phyloP scores from a whole-genome alignment of 2,113 vertebrate species.

The Pycnonotus jocosus region DNA sequence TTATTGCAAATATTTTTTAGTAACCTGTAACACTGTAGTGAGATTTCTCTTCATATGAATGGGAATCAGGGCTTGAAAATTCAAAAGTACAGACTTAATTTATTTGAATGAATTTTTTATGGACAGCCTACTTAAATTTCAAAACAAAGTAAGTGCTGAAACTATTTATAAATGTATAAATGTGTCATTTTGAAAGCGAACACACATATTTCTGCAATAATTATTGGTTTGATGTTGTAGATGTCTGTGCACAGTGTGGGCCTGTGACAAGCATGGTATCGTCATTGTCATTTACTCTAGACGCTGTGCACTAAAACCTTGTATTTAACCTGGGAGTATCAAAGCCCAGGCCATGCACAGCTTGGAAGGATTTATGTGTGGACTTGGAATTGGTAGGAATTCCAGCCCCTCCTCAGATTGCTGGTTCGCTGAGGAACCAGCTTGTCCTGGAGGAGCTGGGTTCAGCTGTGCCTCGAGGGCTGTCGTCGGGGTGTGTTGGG shows the following conservation, averaged over 20 bases:
- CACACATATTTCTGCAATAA: not conserved
- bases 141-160: not conserved
- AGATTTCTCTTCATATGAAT: not conserved
- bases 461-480: not conserved
- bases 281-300: not conserved
- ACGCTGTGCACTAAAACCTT: not conserved
- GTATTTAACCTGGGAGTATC: not conserved
- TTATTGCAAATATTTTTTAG: not conserved
- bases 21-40: not conserved
- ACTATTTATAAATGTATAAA: not conserved
- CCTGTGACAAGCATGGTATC: not conserved
- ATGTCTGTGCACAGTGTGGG: not conserved
- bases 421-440: not conserved
- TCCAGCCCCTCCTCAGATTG: not conserved
- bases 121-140: not conserved
- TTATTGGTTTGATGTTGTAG: not conserved
- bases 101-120: not conserved
- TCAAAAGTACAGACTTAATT: not conserved
- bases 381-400: not conserved
- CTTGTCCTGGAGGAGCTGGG: not conserved
- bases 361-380: not conserved
- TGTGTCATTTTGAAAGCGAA: not conserved
- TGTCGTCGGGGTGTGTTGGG: accelerated
- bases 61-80: not conserved
- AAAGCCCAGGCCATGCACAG: not conserved